A percentile compares a stretch with the other conserved stretches of the same genome.
These are phyloP conservation scores for Cerastis rubricosa DNA, from an alignment of 2,888 invertebrate species.

Conservation along the genomic window DNA sequence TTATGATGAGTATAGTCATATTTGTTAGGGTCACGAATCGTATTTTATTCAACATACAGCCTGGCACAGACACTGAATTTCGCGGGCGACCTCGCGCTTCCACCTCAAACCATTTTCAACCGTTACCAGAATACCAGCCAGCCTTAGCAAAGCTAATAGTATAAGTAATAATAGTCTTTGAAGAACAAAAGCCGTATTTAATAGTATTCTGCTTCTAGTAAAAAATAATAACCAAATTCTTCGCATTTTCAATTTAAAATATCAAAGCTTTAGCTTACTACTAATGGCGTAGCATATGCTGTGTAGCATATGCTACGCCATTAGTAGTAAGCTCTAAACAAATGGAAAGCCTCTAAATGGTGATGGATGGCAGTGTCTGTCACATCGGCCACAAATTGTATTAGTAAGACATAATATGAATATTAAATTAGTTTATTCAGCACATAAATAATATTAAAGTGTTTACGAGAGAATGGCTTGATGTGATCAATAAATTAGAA, in stretches of 20 bases:
- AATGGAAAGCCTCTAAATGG: constrained; percentile 12
- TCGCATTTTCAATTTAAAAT: constrained; percentile 15
- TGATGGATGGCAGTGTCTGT: constrained; percentile 33
- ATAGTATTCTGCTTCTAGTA: neutral
- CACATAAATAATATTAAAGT: constrained; percentile 20
- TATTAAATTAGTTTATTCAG: constrained; percentile 17
- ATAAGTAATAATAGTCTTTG: neutral
- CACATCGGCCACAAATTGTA: constrained; percentile 21
- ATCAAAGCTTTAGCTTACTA: neutral
- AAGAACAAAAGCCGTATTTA: neutral
- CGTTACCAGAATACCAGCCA: neutral
- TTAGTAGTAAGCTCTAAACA: constrained; percentile 17
- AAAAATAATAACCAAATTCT: neutral
- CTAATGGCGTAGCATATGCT: too few species aligned
- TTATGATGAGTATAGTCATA: too few species aligned
- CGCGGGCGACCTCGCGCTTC: too few species aligned
- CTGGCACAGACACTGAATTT: too few species aligned
- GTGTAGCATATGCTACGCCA: neutral
- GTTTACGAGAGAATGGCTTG: constrained; percentile 9
- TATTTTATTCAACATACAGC: too few species aligned
- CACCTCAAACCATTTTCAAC: neutral
- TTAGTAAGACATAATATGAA: constrained; percentile 20
- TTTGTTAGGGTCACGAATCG: too few species aligned
- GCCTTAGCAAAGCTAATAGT: neutral
- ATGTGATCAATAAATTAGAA: constrained; percentile 23